Base-by-base conservation (phyloP, 1,140 invertebrate species). In the Sarcophaga bullata region DNA sequence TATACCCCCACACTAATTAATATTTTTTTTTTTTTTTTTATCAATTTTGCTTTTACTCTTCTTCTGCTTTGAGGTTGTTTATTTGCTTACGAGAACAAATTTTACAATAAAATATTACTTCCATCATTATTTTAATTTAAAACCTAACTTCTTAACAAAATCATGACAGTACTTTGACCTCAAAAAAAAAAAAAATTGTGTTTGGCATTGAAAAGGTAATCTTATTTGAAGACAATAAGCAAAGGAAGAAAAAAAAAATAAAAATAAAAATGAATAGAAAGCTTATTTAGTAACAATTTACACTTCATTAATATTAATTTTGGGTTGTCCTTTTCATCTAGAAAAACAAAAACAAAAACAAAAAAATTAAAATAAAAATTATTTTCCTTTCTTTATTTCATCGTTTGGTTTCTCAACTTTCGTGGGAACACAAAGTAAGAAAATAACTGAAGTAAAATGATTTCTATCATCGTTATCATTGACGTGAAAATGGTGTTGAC, bases 231-330 rank as follows among this genome's bases (percentile, higher is more conserved):
- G 25, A 37, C 25, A 37, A 37, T 37, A 37, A 1, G 1, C 4
- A 37, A 37, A 37, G 25, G 25, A 37, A 37, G 4, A 4, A 37
- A 37, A 37, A 37, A 37, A 37, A 37, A 37, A 4, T 2, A 37
- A 37, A 37, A 37, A 37, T 37, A 37, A 37, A 37, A 37, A 37
- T 37, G 4, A 37, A 37, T 37, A 37, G 9, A 9, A 52, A 52
- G 50, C 50, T 52, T 13, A 52, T 10, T 52, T 52, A 52, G 13
- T 52, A 52, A 10, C 13, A 52, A 52, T 68, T 68, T 68, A n/a
- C 19, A 19, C 62, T 10, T 68, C n/a, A 68, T 68, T 68, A 68
- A 68, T 68, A 68, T 68, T 68, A 68, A 68, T 68, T n/a, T 68
- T 37, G 25, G 8, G 62, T 68, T 9, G 9, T 6, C 0, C 62